Conservation (phyloP, 1,140 invertebrate genomes). For the Hetaerina americana region DNA sequence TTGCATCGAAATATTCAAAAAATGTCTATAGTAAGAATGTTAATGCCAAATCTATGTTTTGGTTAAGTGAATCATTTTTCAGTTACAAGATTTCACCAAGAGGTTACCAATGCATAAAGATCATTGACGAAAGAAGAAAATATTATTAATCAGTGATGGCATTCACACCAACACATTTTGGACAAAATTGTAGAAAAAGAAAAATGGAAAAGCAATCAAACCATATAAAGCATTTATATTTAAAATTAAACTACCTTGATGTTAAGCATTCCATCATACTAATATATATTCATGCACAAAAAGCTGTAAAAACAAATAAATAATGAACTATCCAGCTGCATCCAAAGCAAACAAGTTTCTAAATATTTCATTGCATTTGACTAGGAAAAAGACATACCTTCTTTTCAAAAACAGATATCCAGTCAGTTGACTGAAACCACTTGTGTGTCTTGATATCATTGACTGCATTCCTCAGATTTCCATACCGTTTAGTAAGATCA, state of each 20-base stretch:
- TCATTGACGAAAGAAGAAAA: neutral
- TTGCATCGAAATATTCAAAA: no score
- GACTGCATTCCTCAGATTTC: slow-evolving; percentile 96
- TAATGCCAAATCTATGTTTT: no score
- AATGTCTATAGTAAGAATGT: no score
- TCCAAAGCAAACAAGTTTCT: neutral
- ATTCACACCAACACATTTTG: neutral
- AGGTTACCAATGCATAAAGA: neutral
- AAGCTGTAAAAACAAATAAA: neutral
- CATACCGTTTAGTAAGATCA: slow-evolving; percentile 95
- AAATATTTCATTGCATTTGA: no score
- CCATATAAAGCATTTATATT: neutral
- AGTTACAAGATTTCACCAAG: no score
- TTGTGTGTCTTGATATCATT: slow-evolving; percentile 99
- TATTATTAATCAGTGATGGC: neutral
- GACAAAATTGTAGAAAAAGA: neutral
- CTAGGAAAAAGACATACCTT: no score
- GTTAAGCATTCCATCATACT: neutral
- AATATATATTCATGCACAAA: neutral
- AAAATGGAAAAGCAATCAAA: neutral
- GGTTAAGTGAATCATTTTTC: no score
- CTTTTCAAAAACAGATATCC: slow-evolving; percentile 99
- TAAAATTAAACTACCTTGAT: neutral
- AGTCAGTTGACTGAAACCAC: slow-evolving; percentile 97
- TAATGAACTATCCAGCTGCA: neutral